Evolutionary conservation across 2,797 vertebrate genomes (phyloP), one percentile per base, ranked within the genome.

Genomic region (Psittacula derbiana): DNA sequence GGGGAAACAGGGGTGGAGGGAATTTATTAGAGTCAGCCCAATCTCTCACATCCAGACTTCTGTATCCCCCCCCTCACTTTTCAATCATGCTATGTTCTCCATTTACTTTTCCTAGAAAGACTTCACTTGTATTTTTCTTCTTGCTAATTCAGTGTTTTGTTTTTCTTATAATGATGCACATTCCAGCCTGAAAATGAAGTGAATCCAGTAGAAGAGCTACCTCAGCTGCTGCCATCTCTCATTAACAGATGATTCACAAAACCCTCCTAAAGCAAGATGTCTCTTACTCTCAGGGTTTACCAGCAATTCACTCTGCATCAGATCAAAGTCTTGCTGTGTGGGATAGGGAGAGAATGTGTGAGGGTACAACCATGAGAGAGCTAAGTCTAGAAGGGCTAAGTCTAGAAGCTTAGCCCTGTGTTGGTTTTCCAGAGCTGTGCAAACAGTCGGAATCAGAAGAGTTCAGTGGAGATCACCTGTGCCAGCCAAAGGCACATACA

Each of bases 21-120:
- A 96, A 96, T 95, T 92, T 95, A 96, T 97, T 96, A 78, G 53
- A 85, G 73, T 64, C 82, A 87, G 87, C 79, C 61, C 83, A 95
- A 84, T 92, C 55, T 81, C 44, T 92, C 40, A 88, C 81, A 91
- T 85, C 73, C 80, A 69, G 41, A 93, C 83, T 93, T 88, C 91
- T 93, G 47, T 89, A 88, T 87, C 62, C 50, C 49, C 43, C 84
- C 43, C 86, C 86, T 95, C 41, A 46, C 58, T 94, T 96, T 76
- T 93, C 90, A 83, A 2, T 74, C 86, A 58, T 5, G 27, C 49
- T 66, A 62, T 70, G 75, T 44, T 92, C 33, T 43, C 41, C 21
- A 50, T 90, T 93, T 93, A 73, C 46, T 70, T 86, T 61, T 52
- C 86, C 74, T 41, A 65, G 60, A 50, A 86, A 85, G 43, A 41